Conservation (phyloP, 2,888 invertebrate species). For the Baronia brevicornis region DNA sequence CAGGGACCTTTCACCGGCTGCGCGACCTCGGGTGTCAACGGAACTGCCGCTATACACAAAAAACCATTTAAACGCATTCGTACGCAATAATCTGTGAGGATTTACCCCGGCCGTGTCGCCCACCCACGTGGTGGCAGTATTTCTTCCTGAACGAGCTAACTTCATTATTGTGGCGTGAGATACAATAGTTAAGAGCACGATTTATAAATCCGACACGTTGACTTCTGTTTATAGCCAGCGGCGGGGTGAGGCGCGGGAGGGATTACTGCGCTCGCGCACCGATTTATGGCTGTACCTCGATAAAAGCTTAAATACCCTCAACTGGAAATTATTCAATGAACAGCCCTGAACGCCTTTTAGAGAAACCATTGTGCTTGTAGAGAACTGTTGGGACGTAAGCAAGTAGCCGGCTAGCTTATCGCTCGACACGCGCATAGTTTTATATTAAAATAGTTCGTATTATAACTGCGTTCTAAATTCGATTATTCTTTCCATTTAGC, state of each 20-base stretch:
- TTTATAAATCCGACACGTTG: conserved; percentile 75
- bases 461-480: too few relatives aligned
- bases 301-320: conserved; percentile 73
- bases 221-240: conserved; percentile 74
- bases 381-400: conserved; percentile 8
- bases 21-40: conserved; percentile 46
- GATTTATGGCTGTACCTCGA: conserved; percentile 69
- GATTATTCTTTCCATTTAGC: too few relatives aligned
- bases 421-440: too few relatives aligned
- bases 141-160: conserved; percentile 74
- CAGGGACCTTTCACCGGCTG: conserved; percentile 56
- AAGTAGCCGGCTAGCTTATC: conserved; percentile 6
- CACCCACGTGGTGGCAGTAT: conserved; percentile 72
- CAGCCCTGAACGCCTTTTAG: conserved; percentile 36
- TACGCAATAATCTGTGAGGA: conserved; percentile 66
- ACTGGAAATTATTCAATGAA: conserved; percentile 56
- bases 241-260: conserved; percentile 65
- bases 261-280: conserved; percentile 69
- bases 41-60: conserved; percentile 51
- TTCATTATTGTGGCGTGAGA: conserved; percentile 75
- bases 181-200: conserved; percentile 75
- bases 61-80: conserved; percentile 55
- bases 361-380: conserved; percentile 25
- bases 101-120: conserved; percentile 56
- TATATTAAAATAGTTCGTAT: too few relatives aligned